Conservation (phyloP, 2,888 invertebrate genomes). For the Lepidocyrtinus sp. region DNA sequence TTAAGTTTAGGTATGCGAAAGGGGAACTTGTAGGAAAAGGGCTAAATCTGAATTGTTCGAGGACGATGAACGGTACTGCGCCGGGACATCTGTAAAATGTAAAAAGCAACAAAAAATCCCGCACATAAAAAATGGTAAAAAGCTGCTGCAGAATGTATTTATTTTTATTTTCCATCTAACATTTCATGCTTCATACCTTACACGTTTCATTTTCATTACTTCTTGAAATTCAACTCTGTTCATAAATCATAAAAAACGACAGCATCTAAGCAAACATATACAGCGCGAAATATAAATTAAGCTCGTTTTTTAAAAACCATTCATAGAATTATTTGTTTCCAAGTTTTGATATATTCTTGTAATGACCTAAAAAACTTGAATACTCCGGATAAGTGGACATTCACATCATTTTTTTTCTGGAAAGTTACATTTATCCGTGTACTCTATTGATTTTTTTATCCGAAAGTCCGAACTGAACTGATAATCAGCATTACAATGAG, state of each 20-base stretch:
- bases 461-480: neutral
- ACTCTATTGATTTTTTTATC: too few species aligned
- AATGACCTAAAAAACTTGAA: too few species aligned
- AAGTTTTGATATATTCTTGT: too few species aligned
- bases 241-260: conserved; percentile 63
- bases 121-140: conserved; percentile 36
- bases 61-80: neutral
- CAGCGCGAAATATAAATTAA: conserved; percentile 5
- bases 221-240: conserved; percentile 60
- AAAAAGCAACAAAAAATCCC: conserved; percentile 25
- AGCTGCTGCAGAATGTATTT: conserved; percentile 15
- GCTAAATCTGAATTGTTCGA: conserved; percentile 17
- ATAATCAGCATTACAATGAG: neutral
- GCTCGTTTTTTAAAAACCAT: too few species aligned
- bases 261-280: conserved; percentile 2
- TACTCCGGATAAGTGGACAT: too few species aligned
- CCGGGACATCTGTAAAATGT: conserved; percentile 31
- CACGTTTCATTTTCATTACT: neutral
- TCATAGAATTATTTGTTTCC: too few species aligned
- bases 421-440: too few species aligned
- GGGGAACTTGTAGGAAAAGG: conserved; percentile 28
- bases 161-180: conserved; percentile 41
- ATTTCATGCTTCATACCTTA: conserved; percentile 32
- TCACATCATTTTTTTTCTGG: too few species aligned
- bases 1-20: conserved; percentile 42